A percentile compares a stretch with the other conserved stretches of the same genome.
phyloP scores from a whole-genome alignment of 2,113 vertebrate genomes.

The Neolamprologus variostigma region DNA sequence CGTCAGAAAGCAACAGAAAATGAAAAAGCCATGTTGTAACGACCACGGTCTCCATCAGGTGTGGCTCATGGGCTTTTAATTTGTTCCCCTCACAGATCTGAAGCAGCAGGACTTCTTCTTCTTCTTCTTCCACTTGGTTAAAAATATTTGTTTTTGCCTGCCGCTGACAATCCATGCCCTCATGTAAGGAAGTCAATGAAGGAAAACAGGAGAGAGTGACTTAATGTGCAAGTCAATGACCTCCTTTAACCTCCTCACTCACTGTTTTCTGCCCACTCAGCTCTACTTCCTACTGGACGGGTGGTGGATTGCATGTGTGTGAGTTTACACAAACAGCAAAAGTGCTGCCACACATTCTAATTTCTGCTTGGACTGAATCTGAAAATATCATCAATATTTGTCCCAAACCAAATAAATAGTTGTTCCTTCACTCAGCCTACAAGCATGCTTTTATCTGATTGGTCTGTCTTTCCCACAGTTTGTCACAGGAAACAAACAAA shows the following conservation, averaged over 20 bases:
- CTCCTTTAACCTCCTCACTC: constrained; percentile 13
- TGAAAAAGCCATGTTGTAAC: background rate
- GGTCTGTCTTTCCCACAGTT: background rate
- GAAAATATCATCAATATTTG: background rate
- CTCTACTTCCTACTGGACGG: background rate
- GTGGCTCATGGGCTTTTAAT: background rate
- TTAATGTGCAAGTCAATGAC: background rate
- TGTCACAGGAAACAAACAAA: background rate
- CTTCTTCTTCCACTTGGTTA: background rate
- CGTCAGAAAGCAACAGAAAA: background rate
- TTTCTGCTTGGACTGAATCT: background rate
- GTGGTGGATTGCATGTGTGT: background rate
- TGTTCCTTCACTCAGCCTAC: background rate
- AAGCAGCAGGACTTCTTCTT: background rate
- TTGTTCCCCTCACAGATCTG: background rate
- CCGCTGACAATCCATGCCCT: background rate
- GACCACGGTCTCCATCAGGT: background rate
- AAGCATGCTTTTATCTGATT: background rate
- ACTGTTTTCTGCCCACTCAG: background rate
- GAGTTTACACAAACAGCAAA: background rate
- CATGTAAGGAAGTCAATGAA: background rate
- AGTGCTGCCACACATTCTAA: background rate
- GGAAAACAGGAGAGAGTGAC: background rate
- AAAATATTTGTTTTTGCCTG: background rate
- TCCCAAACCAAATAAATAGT: background rate